Base-by-base conservation (phyloP, 2,888 invertebrate species). In the Autographa pulchrina region DNA sequence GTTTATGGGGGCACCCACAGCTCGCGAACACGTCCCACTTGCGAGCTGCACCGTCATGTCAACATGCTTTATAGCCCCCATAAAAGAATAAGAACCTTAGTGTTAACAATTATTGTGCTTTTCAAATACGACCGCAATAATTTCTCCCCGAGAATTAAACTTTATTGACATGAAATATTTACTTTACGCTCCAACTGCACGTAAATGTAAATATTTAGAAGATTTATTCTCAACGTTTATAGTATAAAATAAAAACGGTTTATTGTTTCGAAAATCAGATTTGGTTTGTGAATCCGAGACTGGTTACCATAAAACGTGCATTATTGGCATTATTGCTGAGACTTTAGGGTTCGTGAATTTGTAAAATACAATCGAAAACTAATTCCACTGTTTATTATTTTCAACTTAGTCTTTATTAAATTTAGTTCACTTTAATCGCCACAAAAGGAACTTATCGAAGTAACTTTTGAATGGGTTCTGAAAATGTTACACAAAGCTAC, bases 1-100 rank as follows among this genome's bases (percentile, higher is more conserved):
- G 88, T 88, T 88, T 86, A 88, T 87, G 83, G 82, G 78, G 85
- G 86, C 90, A 88, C 89, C 89, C 89, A 84, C 86, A 80, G 79
- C 77, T 74, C 83, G 80, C 85, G 77, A 82, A 82, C 78, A 79
- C 65, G 77, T 73, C 82, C 73, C 77, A 74, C 77, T 80, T 82
- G 84, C 85, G 79, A 59, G 43, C 74, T 73, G 62, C 78, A 80
- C 79, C 83, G 83, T 81, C 83, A 85, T 86, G 80, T 77, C 77
- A 81, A 83, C 82, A 80, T 87, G 85, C 78, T 89, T 90, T 90
- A 91, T 89, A 79, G 82, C 62, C 69, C 63, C 83, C 83, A 88
- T 89, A 90, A 89, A 89, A 87, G 77, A 84, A 87, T 88, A 86
- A 88, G 82, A 83, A 77, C 82, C 81, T 86, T 81, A 78, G 79